Evolutionary conservation across 1,140 invertebrate genomes (phyloP).

Genomic region (Pseudobourletiella spinata): DNA sequence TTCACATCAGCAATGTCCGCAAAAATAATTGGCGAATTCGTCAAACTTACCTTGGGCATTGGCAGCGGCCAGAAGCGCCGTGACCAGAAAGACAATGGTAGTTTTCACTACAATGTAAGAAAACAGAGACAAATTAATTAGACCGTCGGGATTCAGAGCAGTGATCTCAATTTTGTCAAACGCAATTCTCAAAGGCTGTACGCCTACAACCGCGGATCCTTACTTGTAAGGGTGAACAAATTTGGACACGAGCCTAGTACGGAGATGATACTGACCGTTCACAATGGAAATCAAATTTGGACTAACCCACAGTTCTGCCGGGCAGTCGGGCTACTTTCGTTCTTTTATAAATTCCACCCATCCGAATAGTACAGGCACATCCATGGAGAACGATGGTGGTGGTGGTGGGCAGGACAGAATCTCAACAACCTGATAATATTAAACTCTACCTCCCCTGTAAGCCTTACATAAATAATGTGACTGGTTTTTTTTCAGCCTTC

Average conservation of each 20-base stretch:
- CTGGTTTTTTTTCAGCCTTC: not conserved
- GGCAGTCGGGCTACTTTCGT: not conserved
- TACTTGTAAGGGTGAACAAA: not conserved
- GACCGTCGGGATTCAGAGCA: not conserved
- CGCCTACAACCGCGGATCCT: not conserved
- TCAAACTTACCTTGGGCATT: not conserved
- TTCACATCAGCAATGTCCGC: no score
- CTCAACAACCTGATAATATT: not conserved
- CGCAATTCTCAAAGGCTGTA: not conserved
- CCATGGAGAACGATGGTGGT: not conserved
- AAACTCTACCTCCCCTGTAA: not conserved
- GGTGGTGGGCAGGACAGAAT: not conserved
- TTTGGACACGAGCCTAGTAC: not conserved
- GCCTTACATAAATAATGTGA: constrained; percentile 1
- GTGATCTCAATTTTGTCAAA: not conserved
- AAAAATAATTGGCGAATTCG: no score
- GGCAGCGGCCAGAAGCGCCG: not conserved
- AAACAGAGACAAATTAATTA: not conserved
- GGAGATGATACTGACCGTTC: not conserved
- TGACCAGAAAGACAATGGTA: not conserved
- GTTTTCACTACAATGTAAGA: not conserved
- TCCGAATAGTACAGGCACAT: not conserved
- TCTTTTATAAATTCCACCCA: not conserved
- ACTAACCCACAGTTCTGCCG: not conserved
- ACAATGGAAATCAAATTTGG: not conserved